Evolutionary conservation across 2,888 invertebrate genomes (phyloP), one percentile per base, ranked within the genome.

Genomic region (Amphipoea lucens): DNA sequence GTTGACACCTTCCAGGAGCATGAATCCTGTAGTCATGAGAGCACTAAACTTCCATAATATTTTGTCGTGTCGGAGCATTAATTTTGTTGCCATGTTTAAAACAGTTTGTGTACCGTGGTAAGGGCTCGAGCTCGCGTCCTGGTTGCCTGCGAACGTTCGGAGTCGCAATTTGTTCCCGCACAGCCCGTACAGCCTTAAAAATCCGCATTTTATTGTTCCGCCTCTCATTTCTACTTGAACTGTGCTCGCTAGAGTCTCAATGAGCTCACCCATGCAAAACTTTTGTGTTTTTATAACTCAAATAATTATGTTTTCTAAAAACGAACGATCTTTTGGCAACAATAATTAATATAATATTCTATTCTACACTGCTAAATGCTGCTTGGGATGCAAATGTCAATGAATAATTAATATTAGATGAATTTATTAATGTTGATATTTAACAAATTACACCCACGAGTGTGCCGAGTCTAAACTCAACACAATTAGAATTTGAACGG

Each of bases 151-250:
- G 94, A 94, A 92, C 91, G 92, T 91, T 93, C 89, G 91, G 90
- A 92, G 93, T 93, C 93, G 94, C 95, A 96, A 96, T 96, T 96
- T 96, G 96, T 96, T 95, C 94, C 89, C 93, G 93, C 92, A 95
- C 94, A 95, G 94, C 95, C 95, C 93, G 93, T 92, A 95, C 94
- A 95, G 94, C 95, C 95, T 96, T 96, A 96, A 96, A 96, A 96
- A 96, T 95, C 95, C 96, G 90, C 95, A 95, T 96, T 96, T 96
- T 96, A 96, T 95, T 95, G 96, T 95, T 93, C 94, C 93, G 92
- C 92, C 93, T 92, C 93, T 95, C 95, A 94, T 95, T 95, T 94
- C 92, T 93, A 91, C 93, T 94, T 92, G 93, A 95, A 95, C 93
- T 94, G 93, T 89, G 92, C 90, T 90, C 88, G 85, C 88, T 83